These are phyloP conservation scores for pig (Sus scrofa) DNA, from an alignment of 2,113 vertebrate genomes.

Conservation along the genomic window T2T-Sscrofa CM000826.6:110938501-110939000, in stretches of 20 bases:
- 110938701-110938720: slow-evolving; percentile 71
- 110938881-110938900: slow-evolving; percentile 86
- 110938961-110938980: slow-evolving; percentile 85
- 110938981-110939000: slow-evolving; percentile 86
- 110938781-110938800: slow-evolving; percentile 88
- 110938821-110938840: slow-evolving; percentile 86
- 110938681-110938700: background rate
- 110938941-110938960: slow-evolving; percentile 83
- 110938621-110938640: no score
- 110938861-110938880: slow-evolving; percentile 82
- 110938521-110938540: no score
- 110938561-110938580: no score
- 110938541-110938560: no score
- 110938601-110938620: no score
- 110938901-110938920: slow-evolving; percentile 85
- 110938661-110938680: no score
- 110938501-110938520: no score
- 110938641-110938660: no score
- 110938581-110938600: no score
- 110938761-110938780: slow-evolving; percentile 82
- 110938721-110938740: slow-evolving; percentile 85
- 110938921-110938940: slow-evolving; percentile 83
- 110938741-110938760: slow-evolving; percentile 87
- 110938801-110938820: slow-evolving; percentile 84
- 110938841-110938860: slow-evolving; percentile 85